phyloP scores from a whole-genome alignment of 1,140 invertebrate species.

The Diorhabda carinulata region DNA sequence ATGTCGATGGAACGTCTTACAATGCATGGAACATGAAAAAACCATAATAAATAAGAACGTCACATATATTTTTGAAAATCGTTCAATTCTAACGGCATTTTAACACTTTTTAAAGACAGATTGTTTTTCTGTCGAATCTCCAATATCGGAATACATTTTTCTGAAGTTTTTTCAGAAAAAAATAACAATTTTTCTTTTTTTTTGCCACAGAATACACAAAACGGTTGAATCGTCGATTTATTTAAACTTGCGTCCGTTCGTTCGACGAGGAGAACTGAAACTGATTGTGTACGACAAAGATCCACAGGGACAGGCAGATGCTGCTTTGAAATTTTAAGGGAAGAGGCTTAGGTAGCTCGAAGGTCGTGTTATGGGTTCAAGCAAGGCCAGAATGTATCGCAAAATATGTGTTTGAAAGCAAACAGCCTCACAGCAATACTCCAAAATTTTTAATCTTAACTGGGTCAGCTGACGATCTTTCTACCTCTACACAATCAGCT shows the following conservation, averaged over 20 bases:
- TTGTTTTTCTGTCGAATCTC: not conserved
- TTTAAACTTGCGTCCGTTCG: not conserved
- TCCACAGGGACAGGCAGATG: not conserved
- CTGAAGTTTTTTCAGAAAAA: slow-evolving; percentile 7
- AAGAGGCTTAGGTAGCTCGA: not conserved
- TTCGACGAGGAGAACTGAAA: slow-evolving; percentile 5
- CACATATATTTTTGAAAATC: slow-evolving; percentile 1
- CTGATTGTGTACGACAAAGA: not conserved
- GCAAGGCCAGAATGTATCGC: slow-evolving; percentile 6
- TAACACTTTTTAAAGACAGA: slow-evolving; percentile 4
- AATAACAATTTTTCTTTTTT: slow-evolving; percentile 6
- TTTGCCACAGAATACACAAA: slow-evolving; percentile 13
- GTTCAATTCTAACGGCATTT: not conserved
- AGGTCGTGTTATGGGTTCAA: slow-evolving; percentile 3
- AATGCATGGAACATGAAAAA: slow-evolving; percentile 31
- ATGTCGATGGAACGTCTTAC: slow-evolving; percentile 29
- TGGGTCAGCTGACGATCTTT: not conserved
- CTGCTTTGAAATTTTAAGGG: not conserved
- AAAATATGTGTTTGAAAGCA: not conserved
- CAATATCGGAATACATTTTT: slow-evolving; percentile 10
- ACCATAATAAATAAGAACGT: slow-evolving; percentile 31
- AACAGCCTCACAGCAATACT: slow-evolving; percentile 1
- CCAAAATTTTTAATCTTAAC: not conserved
- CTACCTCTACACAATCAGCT: not conserved
- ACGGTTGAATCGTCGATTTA: slow-evolving; percentile 2